A percentile compares a stretch with the other conserved stretches of the same genome.
Conservation (phyloP, 2,888 invertebrate species). For the Brachycybe producta region DNA sequence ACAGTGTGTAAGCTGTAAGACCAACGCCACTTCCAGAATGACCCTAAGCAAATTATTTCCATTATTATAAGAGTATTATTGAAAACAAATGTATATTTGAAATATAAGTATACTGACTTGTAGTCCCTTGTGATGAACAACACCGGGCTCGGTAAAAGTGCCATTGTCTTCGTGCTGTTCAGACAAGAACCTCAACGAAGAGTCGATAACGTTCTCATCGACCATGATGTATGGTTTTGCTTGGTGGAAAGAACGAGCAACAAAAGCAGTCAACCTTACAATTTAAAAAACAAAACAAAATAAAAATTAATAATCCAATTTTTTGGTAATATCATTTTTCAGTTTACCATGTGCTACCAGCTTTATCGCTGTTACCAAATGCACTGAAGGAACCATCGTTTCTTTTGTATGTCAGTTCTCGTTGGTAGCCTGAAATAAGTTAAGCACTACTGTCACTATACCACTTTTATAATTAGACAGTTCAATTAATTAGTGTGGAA, state of each 20-base stretch:
- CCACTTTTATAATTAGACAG: no score
- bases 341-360: slow-evolving; percentile 34
- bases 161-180: slow-evolving; percentile 30
- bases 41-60: slow-evolving; percentile 25
- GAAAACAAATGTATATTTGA: not conserved
- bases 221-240: slow-evolving; percentile 31
- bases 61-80: not conserved
- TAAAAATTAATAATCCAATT: slow-evolving; percentile 5
- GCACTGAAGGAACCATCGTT: slow-evolving; percentile 35
- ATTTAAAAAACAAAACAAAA: not conserved
- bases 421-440: slow-evolving; percentile 32
- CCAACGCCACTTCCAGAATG: slow-evolving; percentile 30
- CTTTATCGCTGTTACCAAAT: slow-evolving; percentile 32
- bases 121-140: slow-evolving; percentile 35
- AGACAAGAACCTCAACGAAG: slow-evolving; percentile 31
- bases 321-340: not conserved
- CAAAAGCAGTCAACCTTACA: slow-evolving; percentile 35
- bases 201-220: slow-evolving; percentile 28
- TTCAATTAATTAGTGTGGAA: no score
- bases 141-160: slow-evolving; percentile 33
- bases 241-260: slow-evolving; percentile 33
- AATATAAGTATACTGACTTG: slow-evolving; percentile 27
- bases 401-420: slow-evolving; percentile 34
- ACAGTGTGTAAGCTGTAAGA: slow-evolving; percentile 33
- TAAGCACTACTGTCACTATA: no score